Evolutionary conservation across 1,140 invertebrate species (phyloP).

Genomic region (Saccostrea cuccullata): DNA sequence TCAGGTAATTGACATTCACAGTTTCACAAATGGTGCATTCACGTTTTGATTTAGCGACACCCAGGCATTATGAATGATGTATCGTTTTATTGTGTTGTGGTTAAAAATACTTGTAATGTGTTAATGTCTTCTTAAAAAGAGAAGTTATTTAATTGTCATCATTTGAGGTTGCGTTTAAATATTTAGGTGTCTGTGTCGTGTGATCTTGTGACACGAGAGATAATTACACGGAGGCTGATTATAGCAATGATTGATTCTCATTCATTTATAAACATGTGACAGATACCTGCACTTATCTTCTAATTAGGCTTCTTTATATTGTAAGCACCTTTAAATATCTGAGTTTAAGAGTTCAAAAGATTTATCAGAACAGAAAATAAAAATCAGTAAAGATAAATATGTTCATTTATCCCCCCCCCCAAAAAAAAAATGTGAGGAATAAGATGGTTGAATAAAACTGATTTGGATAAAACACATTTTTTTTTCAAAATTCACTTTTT

Average conservation of each 20-base stretch:
- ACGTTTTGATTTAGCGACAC: not conserved
- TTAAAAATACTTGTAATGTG: slow-evolving; percentile 39
- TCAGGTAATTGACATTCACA: not conserved
- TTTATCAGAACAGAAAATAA: no score
- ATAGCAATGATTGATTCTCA: not conserved
- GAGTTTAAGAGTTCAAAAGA: no score
- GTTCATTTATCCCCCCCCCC: no score
- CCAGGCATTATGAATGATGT: slow-evolving; percentile 37
- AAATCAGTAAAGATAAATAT: no score
- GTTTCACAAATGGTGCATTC: not conserved
- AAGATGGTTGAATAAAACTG: no score
- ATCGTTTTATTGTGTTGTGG: slow-evolving; percentile 12
- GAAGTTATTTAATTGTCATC: not conserved
- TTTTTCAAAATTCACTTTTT: no score
- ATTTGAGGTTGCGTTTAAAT: slow-evolving; percentile 1
- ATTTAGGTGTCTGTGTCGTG: not conserved
- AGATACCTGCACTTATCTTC: not conserved
- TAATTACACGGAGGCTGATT: not conserved
- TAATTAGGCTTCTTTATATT: no score
- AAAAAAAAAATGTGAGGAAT: no score
- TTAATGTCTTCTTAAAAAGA: not conserved
- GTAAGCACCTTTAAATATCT: no score
- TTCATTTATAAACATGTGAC: slow-evolving; percentile 4
- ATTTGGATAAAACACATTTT: no score
- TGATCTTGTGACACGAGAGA: not conserved